These are phyloP conservation scores for Nemopilema nomurai DNA, from an alignment of 30 jellyfish, hydroid and myxozoan species.

Conservation along the genomic window DNA sequence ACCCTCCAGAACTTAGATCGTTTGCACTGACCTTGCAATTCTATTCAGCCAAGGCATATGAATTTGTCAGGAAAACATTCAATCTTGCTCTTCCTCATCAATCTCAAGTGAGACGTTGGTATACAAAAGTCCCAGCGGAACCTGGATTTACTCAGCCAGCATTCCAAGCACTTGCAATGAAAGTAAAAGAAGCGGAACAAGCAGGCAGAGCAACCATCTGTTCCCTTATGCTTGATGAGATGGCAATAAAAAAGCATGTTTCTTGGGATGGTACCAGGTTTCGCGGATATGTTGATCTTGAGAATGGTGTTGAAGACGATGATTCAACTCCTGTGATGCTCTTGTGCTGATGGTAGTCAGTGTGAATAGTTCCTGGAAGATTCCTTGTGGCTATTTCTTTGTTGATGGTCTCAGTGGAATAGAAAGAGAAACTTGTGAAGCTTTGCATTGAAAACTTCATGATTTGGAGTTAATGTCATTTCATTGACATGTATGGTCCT, in stretches of 20 bases:
- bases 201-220: constrained; percentile 25
- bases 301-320: constrained; percentile 35
- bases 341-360: too few species aligned
- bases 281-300: constrained; percentile 56
- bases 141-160: constrained; percentile 68
- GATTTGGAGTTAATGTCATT: too few species aligned
- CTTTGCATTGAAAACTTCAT: constrained; percentile 34
- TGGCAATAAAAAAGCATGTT: constrained; percentile 60
- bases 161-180: constrained; percentile 15
- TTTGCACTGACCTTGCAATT: constrained; percentile 66
- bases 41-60: constrained; percentile 70
- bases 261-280: constrained; percentile 40
- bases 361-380: too few species aligned
- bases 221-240: constrained; percentile 64
- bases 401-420: constrained; percentile 65
- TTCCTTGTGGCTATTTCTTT: constrained; percentile 36
- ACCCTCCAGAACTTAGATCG: constrained; percentile 27
- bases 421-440: constrained; percentile 62
- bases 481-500: too few species aligned
- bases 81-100: constrained; percentile 65
- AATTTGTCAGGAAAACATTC: constrained; percentile 60
- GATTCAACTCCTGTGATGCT: constrained; percentile 49
- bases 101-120: constrained; percentile 53
- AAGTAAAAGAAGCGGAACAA: constrained; percentile 20
- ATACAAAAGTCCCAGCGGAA: constrained; percentile 42